These are phyloP conservation scores for Arothron firmamentum DNA, from an alignment of 2,113 vertebrate genomes.

Conservation along the genomic window DNA sequence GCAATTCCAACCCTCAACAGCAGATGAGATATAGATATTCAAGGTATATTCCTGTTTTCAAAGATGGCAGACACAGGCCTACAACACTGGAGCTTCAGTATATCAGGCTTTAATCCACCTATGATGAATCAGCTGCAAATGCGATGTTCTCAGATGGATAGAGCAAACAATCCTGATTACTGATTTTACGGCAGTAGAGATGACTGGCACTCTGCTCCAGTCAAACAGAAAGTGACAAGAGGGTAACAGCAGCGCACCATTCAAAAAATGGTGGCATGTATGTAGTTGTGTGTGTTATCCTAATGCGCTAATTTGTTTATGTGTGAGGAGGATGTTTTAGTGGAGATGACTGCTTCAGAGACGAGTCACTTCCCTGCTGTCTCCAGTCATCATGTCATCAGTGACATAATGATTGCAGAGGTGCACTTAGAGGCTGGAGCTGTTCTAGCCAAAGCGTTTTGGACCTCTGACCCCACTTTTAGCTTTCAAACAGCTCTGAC, in stretches of 20 bases:
- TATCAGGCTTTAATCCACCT: too few species aligned
- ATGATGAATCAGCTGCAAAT: too few species aligned
- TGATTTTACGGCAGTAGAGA: constrained; percentile 27
- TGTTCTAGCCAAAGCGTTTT: not conserved
- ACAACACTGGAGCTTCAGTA: too few species aligned
- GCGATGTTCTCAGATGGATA: too few species aligned
- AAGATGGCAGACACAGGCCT: too few species aligned
- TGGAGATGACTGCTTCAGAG: constrained; percentile 25
- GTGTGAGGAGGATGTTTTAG: constrained; percentile 22
- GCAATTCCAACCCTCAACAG: too few species aligned
- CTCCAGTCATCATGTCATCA: constrained; percentile 32
- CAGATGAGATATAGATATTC: too few species aligned
- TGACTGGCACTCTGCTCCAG: constrained; percentile 30
- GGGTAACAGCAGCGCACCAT: constrained; percentile 18
- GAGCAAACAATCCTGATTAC: not conserved
- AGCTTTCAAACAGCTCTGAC: constrained; percentile 1
- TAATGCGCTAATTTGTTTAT: constrained; percentile 34
- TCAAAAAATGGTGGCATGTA: constrained; percentile 23
- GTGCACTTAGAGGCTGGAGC: constrained; percentile 1
- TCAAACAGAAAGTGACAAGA: constrained; percentile 27
- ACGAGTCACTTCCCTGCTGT: constrained; percentile 32
- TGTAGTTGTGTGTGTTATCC: constrained; percentile 22
- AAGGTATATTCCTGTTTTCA: too few species aligned
- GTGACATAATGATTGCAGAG: constrained; percentile 11
- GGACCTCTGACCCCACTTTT: not conserved